Conservation (phyloP, 2,113 vertebrate species). For the Salminus brasiliensis region DNA sequence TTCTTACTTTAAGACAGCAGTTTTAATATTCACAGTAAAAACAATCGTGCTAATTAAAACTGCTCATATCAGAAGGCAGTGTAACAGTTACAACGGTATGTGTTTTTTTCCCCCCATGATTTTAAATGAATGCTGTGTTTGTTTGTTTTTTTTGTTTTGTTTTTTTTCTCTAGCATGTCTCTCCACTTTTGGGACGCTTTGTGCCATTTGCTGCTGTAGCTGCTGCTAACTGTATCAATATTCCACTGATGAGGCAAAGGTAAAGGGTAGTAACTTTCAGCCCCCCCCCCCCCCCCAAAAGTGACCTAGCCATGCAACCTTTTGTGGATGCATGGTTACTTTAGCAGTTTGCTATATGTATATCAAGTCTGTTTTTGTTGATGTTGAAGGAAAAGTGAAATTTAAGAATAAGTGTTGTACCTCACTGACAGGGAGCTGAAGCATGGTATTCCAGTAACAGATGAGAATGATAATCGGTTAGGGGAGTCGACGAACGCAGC, state of each 20-base stretch:
- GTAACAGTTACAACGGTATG: too few species aligned
- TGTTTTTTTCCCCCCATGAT: not conserved
- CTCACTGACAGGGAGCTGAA: slow-evolving; percentile 84
- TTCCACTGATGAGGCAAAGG: slow-evolving; percentile 98
- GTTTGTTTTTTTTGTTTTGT: too few species aligned
- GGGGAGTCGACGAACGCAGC: slow-evolving; percentile 93
- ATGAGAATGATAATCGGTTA: slow-evolving; percentile 89
- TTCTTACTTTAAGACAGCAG: not conserved
- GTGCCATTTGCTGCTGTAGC: slow-evolving; percentile 99
- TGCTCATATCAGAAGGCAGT: too few species aligned
- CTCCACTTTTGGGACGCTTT: slow-evolving; percentile 93
- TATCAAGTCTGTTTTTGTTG: not conserved
- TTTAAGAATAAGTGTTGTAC: slow-evolving; percentile 4
- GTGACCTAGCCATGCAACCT: too few species aligned
- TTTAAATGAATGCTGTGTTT: not conserved
- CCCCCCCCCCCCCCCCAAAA: too few species aligned
- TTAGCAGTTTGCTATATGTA: too few species aligned
- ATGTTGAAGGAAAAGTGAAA: not conserved
- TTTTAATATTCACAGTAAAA: not conserved
- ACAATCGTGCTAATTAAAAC: not conserved
- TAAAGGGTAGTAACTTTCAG: slow-evolving; percentile 62
- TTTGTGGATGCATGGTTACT: too few species aligned
- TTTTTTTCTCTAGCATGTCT: slow-evolving; percentile 81
- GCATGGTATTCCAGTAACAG: slow-evolving; percentile 90
- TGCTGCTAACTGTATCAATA: slow-evolving; percentile 98